Evolutionary conservation across 2,797 vertebrate species (phyloP).

Genomic region (Hippopotamyrus pictus): DNA sequence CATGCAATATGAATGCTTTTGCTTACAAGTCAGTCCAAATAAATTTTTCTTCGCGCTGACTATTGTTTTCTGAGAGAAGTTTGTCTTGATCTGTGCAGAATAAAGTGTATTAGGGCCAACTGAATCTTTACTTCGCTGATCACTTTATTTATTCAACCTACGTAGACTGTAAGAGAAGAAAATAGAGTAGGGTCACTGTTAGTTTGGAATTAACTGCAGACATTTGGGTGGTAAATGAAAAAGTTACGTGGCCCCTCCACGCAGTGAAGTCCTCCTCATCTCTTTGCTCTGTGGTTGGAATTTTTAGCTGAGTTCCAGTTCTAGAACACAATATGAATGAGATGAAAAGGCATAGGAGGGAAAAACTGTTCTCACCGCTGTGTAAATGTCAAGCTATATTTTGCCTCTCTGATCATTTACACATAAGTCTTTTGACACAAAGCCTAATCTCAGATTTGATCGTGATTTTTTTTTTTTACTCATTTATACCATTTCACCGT

Average conservation of each 20-base stretch:
- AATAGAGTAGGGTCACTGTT: neutral
- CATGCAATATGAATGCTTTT: neutral
- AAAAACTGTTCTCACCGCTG: neutral
- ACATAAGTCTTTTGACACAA: neutral
- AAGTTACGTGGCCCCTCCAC: neutral
- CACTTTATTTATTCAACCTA: neutral
- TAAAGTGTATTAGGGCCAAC: neutral
- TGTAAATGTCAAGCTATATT: neutral
- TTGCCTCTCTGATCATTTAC: neutral
- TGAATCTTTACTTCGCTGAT: neutral
- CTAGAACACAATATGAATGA: neutral
- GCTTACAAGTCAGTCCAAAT: neutral
- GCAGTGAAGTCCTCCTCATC: neutral
- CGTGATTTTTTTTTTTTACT: neutral
- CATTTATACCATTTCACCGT: neutral
- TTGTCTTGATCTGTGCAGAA: neutral
- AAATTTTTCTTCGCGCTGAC: neutral
- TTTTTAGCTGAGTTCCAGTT: neutral
- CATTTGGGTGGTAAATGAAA: neutral
- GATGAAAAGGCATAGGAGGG: neutral
- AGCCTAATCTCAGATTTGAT: neutral
- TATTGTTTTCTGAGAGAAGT: neutral
- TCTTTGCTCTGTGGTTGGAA: neutral
- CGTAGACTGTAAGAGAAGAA: neutral
- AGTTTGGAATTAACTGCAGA: neutral